Evolutionary conservation across 2,797 vertebrate species (phyloP).

Genomic region (Myotis findleyi): DNA sequence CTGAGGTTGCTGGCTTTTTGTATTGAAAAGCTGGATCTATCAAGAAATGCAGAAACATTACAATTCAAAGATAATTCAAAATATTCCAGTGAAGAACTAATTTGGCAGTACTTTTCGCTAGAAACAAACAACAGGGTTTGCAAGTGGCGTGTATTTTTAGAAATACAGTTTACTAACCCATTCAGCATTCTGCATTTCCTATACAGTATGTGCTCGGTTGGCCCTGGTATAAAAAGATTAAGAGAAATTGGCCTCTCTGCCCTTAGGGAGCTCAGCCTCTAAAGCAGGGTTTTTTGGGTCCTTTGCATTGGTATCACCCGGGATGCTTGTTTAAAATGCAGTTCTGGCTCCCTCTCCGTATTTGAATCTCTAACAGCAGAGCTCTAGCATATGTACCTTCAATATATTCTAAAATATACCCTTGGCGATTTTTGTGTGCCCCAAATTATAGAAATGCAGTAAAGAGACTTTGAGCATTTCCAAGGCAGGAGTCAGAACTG

Average conservation of each 20-base stretch:
- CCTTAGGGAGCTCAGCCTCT: not conserved
- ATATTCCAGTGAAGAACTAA: conserved; percentile 47
- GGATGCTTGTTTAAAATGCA: not conserved
- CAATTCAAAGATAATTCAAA: conserved; percentile 45
- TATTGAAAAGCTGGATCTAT: conserved; percentile 28
- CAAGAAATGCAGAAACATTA: conserved; percentile 23
- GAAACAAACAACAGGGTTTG: conserved; percentile 29
- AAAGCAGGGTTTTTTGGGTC: not conserved
- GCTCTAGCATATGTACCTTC: not conserved
- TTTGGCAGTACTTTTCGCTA: conserved; percentile 5
- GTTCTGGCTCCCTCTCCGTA: not conserved
- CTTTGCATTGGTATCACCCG: not conserved
- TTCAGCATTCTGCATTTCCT: not conserved
- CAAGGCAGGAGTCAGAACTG: not conserved
- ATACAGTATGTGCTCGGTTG: not conserved
- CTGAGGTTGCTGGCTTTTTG: not conserved
- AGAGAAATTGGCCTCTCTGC: not conserved
- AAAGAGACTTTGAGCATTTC: not conserved
- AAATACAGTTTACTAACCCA: conserved; percentile 4
- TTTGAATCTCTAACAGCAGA: not conserved
- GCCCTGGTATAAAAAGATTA: not conserved
- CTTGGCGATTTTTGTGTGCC: not conserved
- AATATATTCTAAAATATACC: not conserved
- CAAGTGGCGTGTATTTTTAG: conserved; percentile 54
- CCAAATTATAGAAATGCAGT: not conserved